Evolutionary conservation across 2,888 invertebrate species (phyloP).

Genomic region (Blastobasis lacticolella): DNA sequence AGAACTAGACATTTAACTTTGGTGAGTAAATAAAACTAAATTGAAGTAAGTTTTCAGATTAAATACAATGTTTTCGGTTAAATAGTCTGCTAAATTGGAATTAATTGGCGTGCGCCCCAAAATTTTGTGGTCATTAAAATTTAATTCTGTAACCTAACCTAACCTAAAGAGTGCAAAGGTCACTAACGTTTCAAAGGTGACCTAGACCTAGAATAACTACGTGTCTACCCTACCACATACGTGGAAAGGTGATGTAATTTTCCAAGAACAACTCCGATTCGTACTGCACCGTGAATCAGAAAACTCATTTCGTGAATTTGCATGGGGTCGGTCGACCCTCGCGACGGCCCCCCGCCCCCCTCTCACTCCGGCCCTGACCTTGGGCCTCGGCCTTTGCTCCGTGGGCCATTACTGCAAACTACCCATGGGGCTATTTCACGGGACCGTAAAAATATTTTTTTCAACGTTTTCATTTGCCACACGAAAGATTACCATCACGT

Average conservation of each 20-base stretch:
- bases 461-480: constrained; percentile 1
- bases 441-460: constrained; percentile 1
- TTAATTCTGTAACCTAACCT: no score
- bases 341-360: background rate
- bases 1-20: no score
- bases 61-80: no score
- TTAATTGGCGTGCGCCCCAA: no score
- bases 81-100: no score
- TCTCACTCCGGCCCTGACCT: background rate
- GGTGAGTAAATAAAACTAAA: no score
- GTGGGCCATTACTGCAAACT: background rate
- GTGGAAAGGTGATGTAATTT: background rate
- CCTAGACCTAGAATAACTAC: background rate
- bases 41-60: no score
- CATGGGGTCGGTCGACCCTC: background rate
- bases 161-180: no score
- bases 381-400: background rate
- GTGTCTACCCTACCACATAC: background rate
- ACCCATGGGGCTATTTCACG: background rate
- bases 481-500: constrained; percentile 2
- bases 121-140: no score
- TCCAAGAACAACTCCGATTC: background rate
- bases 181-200: no score
- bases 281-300: background rate
- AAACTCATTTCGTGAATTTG: background rate